Evolutionary conservation across 2,797 vertebrate genomes (phyloP), one percentile per base, ranked within the genome.

Genomic region (Carduelis carduelis): DNA sequence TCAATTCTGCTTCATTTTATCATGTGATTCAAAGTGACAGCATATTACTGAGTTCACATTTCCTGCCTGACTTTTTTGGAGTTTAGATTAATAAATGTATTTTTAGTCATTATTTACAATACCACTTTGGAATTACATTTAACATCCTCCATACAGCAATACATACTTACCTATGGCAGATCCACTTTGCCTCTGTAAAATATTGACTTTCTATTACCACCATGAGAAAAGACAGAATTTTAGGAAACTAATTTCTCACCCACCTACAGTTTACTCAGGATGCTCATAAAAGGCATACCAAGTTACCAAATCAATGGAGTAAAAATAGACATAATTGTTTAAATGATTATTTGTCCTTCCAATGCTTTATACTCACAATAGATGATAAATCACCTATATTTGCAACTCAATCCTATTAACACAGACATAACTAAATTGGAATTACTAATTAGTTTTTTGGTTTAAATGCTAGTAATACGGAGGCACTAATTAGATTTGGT

Each of bases 391-490:
- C 19, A 71, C 28, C 90, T 90, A 10, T 22, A 41, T 75, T 89
- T 97, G 93, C 95, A 96, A 97, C 75, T 95, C 95, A 95, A 92
- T 97, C 91, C 95, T 98, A 98, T 98, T 98, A 98, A 94, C 95
- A 95, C 47, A 52, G 92, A 97, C 91, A 97, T 97, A 96, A 98
- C 97, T 97, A 97, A 97, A 97, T 46, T 44, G 89, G 85, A 97
- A 92, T 74, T 82, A 80, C 50, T 93, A 92, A 94, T 88, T 79
- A 66, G 95, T 87, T 97, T 98, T 98, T 97, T 90, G 32, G 85
- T 97, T 96, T 69, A 95, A 96, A 97, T 97, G 96, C 93, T 97
- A 97, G 96, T 95, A 63, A 81, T 43, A 83, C 17, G 24, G 70
- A 92, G 61, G 12, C 11, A 43, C 13, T 53, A 61, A 69, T 89